phyloP scores from a whole-genome alignment of 2,113 vertebrate genomes.

The Pseudopodoces humilis region DNA sequence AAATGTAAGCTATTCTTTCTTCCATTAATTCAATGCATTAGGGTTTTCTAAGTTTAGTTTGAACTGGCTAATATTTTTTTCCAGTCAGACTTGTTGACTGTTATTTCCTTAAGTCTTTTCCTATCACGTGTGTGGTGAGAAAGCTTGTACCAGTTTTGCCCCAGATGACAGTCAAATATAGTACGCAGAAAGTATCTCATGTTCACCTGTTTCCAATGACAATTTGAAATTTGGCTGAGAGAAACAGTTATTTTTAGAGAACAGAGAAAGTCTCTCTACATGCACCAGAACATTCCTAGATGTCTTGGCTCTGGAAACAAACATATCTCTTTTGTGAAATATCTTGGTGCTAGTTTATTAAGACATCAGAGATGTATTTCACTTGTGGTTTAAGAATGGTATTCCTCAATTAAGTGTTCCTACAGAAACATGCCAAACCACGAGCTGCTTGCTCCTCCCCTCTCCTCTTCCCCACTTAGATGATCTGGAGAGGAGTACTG shows the following conservation, averaged over 20 bases:
- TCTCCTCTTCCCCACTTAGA: neutral
- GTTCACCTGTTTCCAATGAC: neutral
- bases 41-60: neutral
- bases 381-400: neutral
- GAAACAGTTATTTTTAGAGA: neutral
- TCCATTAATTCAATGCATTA: neutral
- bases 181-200: neutral
- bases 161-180: neutral
- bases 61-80: neutral
- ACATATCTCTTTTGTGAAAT: neutral
- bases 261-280: accelerated
- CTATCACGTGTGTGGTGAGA: neutral
- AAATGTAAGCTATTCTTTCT: neutral
- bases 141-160: neutral
- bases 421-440: neutral
- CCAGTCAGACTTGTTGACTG: neutral
- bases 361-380: neutral
- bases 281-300: neutral
- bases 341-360: neutral
- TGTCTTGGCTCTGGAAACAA: neutral
- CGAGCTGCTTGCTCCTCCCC: accelerated
- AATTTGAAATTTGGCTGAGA: neutral
- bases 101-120: neutral
- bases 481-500: neutral
- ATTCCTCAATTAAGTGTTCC: neutral